Base-by-base conservation (phyloP, 2,113 vertebrate species). In the human (Homo sapiens) region DNA sequence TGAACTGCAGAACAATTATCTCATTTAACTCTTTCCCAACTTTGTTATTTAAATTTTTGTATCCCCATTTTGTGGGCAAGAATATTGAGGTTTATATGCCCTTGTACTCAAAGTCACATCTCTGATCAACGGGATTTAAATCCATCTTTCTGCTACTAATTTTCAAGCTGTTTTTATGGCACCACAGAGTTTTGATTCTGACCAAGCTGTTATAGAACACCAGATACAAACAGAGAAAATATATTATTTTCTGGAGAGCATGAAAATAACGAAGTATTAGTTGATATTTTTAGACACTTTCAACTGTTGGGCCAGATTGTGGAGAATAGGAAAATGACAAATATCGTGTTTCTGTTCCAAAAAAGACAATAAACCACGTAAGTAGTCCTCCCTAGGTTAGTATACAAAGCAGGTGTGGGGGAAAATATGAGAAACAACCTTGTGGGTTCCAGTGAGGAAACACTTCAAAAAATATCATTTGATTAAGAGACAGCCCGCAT, bases 381-480 rank as follows among this genome's bases (percentile, higher is more conserved):
- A 98, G 97, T 94, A 78, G 86, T 89, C 93, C 97, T 94, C 89
- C 93, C 90, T 97, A 95, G 97, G 95, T 96, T 97, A 92, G 96
- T 82, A 94, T 98, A 97, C 57, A 89, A 98, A 98, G 97, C 98
- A 98, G 98, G 97, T 98, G 96, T 98, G 97, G 97, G 93, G 96
- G 88, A 27, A 97, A 96, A 89, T 97, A 98, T 96, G 96, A 98
- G 97, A 98, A 98, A 98, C 97, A 98, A 98, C 98, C 97, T 98
- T 97, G 98, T 98, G 98, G 98, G 98, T 97, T 98, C 98, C 97
- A 97, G 98, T 94, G 98, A 98, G 98, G 98, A 98, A 98, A 98
- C 98, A 98, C 98, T 98, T 98, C 98, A 98, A 98, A 98, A 98
- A 99, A 98, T 98, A 98, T 97, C 98, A 98, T 98, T 98, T 98